Base-by-base conservation (phyloP, 2,888 invertebrate genomes). In the Dorcus hopei region DNA sequence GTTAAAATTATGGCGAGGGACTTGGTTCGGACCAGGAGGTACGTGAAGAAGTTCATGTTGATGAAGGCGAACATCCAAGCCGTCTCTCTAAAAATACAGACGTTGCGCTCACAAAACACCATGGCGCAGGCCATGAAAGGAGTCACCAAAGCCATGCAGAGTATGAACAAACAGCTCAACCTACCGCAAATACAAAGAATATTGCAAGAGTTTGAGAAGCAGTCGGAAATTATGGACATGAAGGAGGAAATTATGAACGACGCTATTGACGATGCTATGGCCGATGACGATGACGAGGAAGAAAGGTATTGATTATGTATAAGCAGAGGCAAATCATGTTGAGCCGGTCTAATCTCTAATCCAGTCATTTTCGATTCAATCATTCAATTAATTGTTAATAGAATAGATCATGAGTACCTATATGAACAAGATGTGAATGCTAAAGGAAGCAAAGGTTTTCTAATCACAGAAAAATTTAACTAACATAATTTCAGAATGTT, bases 171-270 rank as follows among this genome's bases (percentile, higher is more conserved):
- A 26, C 93, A 94, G 77, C 80, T 99, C 74, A 99, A 99, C 81
- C 84, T 99, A 79, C 99, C 99, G 8, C 97, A 99, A 82, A 99
- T 99, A 74, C 98, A 99, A 79, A 92, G 93, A 76, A 99, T 99
- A 67, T 84, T 93, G 68, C 89, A 93, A 81, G 97, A 98, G 75
- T 99, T 99, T 80, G 99, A 99, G 80, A 98, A 97, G 75, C 98
- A 99, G 77, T 95, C 96, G 0, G 98, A 99, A 81, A 97, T 99
- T 55, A 99, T 99, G 99, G 98, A 99, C 76, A 99, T 99, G 98
- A 99, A 99, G 77, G 98, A 99, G 78, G 99, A 99, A 80, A 95
- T 99, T 87, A 99, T 99, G 90, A 97, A 95, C 76, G 99, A 99
- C 79, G 97, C 96, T 50, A 98, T 99, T 74, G 99, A 99, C 78